phyloP scores from a whole-genome alignment of 2,888 invertebrate genomes.

The Orgyia antiqua region DNA sequence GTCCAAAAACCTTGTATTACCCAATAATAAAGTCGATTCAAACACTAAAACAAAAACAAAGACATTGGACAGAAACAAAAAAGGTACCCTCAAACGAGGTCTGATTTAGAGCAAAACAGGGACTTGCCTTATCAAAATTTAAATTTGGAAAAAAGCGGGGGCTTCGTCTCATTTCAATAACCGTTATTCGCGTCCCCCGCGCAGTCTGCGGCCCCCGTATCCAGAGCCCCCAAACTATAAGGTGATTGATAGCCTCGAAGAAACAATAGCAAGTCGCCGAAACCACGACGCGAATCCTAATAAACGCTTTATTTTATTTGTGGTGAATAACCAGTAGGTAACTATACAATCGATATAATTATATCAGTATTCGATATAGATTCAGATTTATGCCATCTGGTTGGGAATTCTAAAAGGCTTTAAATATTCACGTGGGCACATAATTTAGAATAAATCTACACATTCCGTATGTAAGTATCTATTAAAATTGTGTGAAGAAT shows the following conservation, averaged over 20 bases:
- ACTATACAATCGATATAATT: conserved; percentile 18
- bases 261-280: conserved; percentile 70
- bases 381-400: conserved; percentile 54
- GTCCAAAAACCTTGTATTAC: conserved; percentile 27
- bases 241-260: conserved; percentile 71
- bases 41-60: conserved; percentile 47
- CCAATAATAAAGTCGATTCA: conserved; percentile 39
- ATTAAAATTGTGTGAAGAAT: conserved; percentile 29
- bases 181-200: conserved; percentile 65
- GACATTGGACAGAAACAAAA: conserved; percentile 58
- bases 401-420: conserved; percentile 45
- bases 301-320: conserved; percentile 76
- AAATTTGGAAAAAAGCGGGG: conserved; percentile 76
- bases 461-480: conserved; percentile 23
- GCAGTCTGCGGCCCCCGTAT: conserved; percentile 30
- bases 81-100: conserved; percentile 58
- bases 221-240: conserved; percentile 47
- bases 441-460: conserved; percentile 28
- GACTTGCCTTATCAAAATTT: conserved; percentile 77
- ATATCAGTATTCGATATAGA: conserved; percentile 65
- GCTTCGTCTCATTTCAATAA: conserved; percentile 76
- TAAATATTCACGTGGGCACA: conserved; percentile 34
- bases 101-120: conserved; percentile 70
- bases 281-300: conserved; percentile 72
- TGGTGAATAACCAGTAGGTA: conserved; percentile 45